These are phyloP conservation scores for Macquaria australasica DNA, from an alignment of 2,113 vertebrate genomes.

Conservation along the genomic window DNA sequence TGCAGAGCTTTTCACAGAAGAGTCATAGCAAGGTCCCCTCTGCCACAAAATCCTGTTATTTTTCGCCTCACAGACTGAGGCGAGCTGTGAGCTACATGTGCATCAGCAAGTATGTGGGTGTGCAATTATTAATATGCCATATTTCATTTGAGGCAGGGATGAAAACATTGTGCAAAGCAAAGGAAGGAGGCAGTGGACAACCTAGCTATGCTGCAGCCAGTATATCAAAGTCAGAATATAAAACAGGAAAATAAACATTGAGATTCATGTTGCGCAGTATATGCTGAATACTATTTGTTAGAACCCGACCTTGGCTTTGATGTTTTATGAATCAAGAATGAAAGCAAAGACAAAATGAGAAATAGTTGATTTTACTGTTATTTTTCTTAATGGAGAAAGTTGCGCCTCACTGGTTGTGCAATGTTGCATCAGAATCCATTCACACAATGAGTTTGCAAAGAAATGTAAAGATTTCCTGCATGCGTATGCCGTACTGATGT, in stretches of 20 bases:
- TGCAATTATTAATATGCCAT: constrained; percentile 58
- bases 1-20: constrained; percentile 28
- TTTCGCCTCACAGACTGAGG: constrained; percentile 24
- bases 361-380: background rate
- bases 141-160: constrained; percentile 46
- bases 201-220: constrained; percentile 24
- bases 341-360: constrained; percentile 8
- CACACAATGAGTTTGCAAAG: background rate
- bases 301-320: background rate
- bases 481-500: background rate
- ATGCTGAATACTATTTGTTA: constrained; percentile 17
- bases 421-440: constrained; percentile 1
- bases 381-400: background rate
- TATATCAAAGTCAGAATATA: constrained; percentile 30
- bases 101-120: constrained; percentile 38
- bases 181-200: background rate
- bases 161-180: constrained; percentile 49
- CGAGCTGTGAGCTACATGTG: constrained; percentile 22
- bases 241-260: constrained; percentile 42
- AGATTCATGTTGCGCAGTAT: constrained; percentile 22
- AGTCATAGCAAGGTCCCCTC: constrained; percentile 17
- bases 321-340: background rate
- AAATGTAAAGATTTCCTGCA: background rate
- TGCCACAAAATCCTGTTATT: constrained; percentile 49
- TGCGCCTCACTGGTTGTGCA: background rate